Conservation (phyloP, 2,113 vertebrate genomes). For the Tragelaphus buxtoni region DNA sequence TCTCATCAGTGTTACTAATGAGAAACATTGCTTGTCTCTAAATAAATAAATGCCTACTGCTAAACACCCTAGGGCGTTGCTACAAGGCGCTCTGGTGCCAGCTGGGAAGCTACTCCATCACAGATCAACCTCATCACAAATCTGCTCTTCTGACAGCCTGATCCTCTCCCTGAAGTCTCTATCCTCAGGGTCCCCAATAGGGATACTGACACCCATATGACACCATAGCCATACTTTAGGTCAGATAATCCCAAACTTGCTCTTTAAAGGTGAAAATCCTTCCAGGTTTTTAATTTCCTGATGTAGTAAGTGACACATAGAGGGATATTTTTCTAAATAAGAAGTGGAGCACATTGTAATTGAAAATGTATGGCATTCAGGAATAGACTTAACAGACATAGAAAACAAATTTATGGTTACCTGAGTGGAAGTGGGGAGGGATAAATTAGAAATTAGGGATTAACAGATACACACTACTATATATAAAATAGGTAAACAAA, state of each 20-base stretch:
- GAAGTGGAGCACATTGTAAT: neutral
- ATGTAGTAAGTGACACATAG: neutral
- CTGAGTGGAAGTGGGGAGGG: neutral
- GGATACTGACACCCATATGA: neutral
- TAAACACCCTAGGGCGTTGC: neutral
- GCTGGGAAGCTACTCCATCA: neutral
- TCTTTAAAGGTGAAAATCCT: neutral
- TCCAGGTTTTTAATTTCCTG: neutral
- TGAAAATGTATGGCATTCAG: neutral
- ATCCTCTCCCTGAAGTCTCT: neutral
- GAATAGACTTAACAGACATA: neutral
- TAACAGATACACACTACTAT: neutral
- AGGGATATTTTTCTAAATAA: neutral
- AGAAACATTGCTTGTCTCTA: neutral
- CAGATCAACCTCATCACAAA: neutral
- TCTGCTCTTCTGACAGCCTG: neutral
- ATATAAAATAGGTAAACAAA: neutral
- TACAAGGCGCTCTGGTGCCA: neutral
- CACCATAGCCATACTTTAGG: neutral
- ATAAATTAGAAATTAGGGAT: neutral
- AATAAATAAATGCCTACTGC: neutral
- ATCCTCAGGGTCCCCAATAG: neutral
- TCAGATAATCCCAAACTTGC: neutral
- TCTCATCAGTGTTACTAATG: neutral
- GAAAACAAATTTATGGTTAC: neutral